These are phyloP conservation scores for Melipona beecheii DNA, from an alignment of 2,888 invertebrate species.

Conservation along the genomic window DNA sequence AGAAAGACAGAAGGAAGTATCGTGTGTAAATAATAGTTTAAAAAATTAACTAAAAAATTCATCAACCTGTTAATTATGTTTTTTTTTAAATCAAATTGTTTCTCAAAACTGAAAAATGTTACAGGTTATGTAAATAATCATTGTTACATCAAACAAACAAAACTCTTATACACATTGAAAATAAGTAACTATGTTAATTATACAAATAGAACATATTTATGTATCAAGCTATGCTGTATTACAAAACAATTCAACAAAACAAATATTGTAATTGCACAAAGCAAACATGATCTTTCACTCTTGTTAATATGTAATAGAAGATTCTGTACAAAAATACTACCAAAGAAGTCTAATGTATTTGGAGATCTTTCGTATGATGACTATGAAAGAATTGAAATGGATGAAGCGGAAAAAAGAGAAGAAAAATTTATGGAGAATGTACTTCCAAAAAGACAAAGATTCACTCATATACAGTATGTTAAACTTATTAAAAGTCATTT, in stretches of 20 bases:
- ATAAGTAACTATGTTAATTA: neutral
- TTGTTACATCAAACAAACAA: neutral
- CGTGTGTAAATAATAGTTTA: neutral
- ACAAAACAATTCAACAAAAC: neutral
- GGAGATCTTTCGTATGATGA: conserved; percentile 33
- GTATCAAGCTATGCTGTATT: neutral
- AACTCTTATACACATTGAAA: neutral
- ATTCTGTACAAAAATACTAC: neutral
- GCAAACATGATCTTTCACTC: too few species aligned
- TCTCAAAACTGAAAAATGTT: neutral
- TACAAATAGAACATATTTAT: neutral
- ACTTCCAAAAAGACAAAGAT: conserved; percentile 79
- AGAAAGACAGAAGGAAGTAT: neutral
- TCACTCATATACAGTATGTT: conserved; percentile 88
- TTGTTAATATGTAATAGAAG: neutral
- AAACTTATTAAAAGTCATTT: conserved; percentile 89
- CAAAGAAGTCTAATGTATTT: conserved; percentile 18
- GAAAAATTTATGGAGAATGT: conserved; percentile 70
- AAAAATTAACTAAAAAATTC: neutral
- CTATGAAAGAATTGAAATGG: conserved; percentile 70
- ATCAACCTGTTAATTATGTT: neutral
- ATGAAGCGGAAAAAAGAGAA: conserved; percentile 74
- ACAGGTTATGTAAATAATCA: conserved; percentile 22
- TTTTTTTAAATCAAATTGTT: neutral
- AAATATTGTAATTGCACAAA: neutral